phyloP scores from a whole-genome alignment of 2,797 vertebrate genomes.

The Hozukius guyotensis region DNA sequence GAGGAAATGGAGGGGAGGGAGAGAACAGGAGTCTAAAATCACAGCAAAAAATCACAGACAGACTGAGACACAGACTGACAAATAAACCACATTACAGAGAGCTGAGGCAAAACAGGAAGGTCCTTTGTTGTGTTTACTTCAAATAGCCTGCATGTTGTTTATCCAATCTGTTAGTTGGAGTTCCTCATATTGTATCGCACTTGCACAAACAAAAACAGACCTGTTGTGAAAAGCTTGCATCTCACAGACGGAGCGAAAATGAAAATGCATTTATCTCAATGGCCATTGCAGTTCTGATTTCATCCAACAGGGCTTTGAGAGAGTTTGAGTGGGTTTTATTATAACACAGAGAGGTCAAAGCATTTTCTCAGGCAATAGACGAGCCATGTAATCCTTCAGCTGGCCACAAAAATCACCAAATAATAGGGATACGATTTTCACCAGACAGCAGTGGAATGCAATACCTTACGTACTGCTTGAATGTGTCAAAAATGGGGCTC shows the following conservation, averaged over 20 bases:
- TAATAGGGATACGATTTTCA: not conserved
- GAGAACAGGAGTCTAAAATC: constrained; percentile 39
- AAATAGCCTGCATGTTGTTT: constrained; percentile 67
- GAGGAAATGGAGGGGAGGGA: constrained; percentile 15
- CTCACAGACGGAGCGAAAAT: constrained; percentile 8
- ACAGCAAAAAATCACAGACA: constrained; percentile 37
- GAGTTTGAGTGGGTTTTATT: constrained; percentile 24
- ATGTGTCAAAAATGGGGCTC: constrained; percentile 23
- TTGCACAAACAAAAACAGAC: constrained; percentile 59
- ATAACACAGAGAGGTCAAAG: constrained; percentile 34
- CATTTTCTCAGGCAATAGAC: constrained; percentile 28
- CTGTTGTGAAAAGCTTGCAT: constrained; percentile 19
- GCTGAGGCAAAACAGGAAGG: constrained; percentile 74
- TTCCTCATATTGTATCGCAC: constrained; percentile 69
- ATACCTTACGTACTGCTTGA: not conserved
- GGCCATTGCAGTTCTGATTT: constrained; percentile 28
- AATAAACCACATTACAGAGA: constrained; percentile 54
- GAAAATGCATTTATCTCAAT: constrained; percentile 22
- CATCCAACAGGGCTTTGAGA: constrained; percentile 16
- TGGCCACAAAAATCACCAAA: constrained; percentile 12
- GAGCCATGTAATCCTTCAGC: constrained; percentile 27
- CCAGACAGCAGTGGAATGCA: constrained; percentile 21
- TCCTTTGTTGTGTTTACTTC: constrained; percentile 68
- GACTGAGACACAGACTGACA: constrained; percentile 44
- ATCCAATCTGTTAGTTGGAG: constrained; percentile 49